Evolutionary conservation across 1,140 invertebrate genomes (phyloP).

Genomic region (Drosophila ironensis): DNA sequence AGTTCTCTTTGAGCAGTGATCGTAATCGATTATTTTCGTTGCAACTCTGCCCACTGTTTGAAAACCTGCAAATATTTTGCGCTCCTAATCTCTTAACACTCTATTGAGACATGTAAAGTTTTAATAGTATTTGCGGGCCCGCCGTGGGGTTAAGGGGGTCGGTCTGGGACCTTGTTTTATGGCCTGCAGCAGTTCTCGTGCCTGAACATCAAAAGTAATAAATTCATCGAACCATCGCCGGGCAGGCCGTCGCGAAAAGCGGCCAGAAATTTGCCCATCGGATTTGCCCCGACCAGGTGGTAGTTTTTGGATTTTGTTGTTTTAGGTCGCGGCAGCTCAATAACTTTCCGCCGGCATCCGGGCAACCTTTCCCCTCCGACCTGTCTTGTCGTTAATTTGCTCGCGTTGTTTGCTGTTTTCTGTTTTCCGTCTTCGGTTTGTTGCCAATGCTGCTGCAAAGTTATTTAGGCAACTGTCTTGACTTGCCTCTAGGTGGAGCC

Average conservation of each 20-base stretch:
- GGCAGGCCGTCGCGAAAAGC: no score
- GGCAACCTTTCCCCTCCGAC: not conserved
- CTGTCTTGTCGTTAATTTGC: slow-evolving; percentile 29
- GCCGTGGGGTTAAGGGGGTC: not conserved
- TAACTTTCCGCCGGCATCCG: slow-evolving; percentile 13
- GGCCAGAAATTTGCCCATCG: slow-evolving; percentile 49
- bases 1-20: not conserved
- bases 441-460: slow-evolving; percentile 37
- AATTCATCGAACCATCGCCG: slow-evolving; percentile 68
- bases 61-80: slow-evolving; percentile 65
- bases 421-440: slow-evolving; percentile 2
- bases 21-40: not conserved
- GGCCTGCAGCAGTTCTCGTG: slow-evolving; percentile 77
- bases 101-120: slow-evolving; percentile 79
- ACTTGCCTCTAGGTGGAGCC: slow-evolving; percentile 39
- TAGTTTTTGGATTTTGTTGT: slow-evolving; percentile 43
- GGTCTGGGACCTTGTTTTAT: slow-evolving; percentile 66
- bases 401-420: slow-evolving; percentile 13
- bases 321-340: slow-evolving; percentile 57
- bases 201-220: slow-evolving; percentile 80
- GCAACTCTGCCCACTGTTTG: slow-evolving; percentile 36
- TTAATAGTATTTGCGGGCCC: slow-evolving; percentile 70
- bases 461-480: slow-evolving; percentile 67
- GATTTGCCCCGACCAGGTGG: not conserved
- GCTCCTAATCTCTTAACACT: slow-evolving; percentile 77